These are phyloP conservation scores for Edolisoma coerulescens DNA, from an alignment of 2,113 vertebrate genomes.

Conservation along the genomic window DNA sequence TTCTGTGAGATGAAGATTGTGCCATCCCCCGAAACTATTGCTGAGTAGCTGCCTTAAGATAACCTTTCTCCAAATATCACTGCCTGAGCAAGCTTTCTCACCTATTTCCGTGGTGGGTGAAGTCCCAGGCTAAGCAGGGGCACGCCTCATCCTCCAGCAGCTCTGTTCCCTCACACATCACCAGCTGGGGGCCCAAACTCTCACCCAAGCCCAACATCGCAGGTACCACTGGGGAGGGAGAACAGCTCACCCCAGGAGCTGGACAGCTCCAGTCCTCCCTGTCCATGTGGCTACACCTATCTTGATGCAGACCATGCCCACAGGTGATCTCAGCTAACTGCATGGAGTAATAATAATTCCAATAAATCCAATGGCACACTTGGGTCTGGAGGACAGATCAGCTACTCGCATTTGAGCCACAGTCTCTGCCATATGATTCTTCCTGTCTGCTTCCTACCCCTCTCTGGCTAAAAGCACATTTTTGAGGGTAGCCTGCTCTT, in stretches of 20 bases:
- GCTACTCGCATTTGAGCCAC: rapidly evolving
- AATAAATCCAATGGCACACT: neutral
- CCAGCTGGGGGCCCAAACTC: rapidly evolving
- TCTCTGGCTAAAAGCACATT: neutral
- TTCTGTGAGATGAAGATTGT: neutral
- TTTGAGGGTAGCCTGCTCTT: neutral
- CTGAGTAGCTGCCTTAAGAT: neutral
- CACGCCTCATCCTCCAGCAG: rapidly evolving
- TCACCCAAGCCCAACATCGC: rapidly evolving
- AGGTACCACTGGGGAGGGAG: neutral
- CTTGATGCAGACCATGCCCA: rapidly evolving
- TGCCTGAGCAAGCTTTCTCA: neutral
- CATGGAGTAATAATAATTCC: neutral
- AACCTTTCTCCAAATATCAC: neutral
- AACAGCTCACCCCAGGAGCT: neutral
- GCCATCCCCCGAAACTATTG: neutral
- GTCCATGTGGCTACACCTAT: too few species aligned
- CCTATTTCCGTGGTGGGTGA: neutral
- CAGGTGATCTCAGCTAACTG: neutral
- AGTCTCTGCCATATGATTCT: rapidly evolving
- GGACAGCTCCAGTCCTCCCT: neutral
- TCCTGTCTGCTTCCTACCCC: neutral
- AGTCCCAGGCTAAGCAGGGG: neutral
- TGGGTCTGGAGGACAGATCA: neutral
- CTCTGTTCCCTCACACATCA: neutral